Evolutionary conservation across 2,888 invertebrate genomes (phyloP), one percentile per base, ranked within the genome.

Genomic region (Heliconius hortense): DNA sequence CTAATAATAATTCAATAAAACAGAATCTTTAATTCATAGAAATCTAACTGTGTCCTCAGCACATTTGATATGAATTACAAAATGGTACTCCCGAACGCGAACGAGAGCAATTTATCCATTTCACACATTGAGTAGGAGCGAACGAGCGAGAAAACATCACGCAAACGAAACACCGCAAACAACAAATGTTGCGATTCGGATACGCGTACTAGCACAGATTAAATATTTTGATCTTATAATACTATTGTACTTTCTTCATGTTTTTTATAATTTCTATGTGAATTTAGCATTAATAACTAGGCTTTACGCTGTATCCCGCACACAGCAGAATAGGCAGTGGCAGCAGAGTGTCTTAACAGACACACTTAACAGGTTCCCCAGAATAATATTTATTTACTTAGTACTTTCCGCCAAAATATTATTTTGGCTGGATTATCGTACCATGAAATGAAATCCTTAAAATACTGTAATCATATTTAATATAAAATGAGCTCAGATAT

Each of bases 1-100:
- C 79, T 85, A 86, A 75, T 82, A 80, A 76, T 84, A 84, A 82
- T 79, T 79, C 85, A 85, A 83, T 84, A 83, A 79, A 82, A 81
- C 80, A 80, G 81, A 82, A 82, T 82, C 79, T 83, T 84, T 86
- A 86, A 86, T 87, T 88, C 87, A 88, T 88, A 82, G 80, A 86
- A 86, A 84, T 83, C 80, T 79, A 83, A 83, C 78, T 83, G 80
- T 82, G 84, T 82, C 83, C 82, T 80, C 80, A 83, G 81, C 83
- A 83, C 81, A 84, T 78, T 77, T 78, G 79, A 71, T 75, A 71
- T 63, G 75, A 75, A 59, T 75, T 78, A 80, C 76, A 73, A 69
- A 80, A 77, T 77, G 72, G 75, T 77, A 79, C 80, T 80, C 76
- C 79, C 79, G 80, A 82, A 86, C 84, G 83, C 79, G 85, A 86